Conservation (phyloP, 2,797 vertebrate species). For the Sebastes itinus region DNA sequence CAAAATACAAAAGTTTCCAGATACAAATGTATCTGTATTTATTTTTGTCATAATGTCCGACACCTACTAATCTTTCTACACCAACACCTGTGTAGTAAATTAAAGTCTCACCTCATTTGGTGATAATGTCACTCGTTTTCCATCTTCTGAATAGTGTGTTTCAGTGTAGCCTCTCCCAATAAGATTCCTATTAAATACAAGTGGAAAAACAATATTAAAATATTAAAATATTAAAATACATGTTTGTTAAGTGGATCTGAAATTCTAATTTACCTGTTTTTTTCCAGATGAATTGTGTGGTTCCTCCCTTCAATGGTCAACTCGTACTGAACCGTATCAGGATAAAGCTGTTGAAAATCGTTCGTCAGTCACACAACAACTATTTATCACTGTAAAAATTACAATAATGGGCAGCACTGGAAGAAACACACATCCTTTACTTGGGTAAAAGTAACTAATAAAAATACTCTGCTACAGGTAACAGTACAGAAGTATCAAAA, state of each 20-base stretch:
- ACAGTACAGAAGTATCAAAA: too few species aligned
- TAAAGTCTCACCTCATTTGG: slow-evolving; percentile 74
- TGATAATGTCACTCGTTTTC: slow-evolving; percentile 76
- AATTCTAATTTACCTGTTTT: slow-evolving; percentile 82
- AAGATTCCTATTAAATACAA: slow-evolving; percentile 78
- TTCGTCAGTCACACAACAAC: neutral
- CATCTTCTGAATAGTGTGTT: slow-evolving; percentile 81
- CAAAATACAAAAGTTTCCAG: neutral
- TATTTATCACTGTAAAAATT: neutral
- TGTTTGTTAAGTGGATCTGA: neutral
- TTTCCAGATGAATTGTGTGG: slow-evolving; percentile 84
- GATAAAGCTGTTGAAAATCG: slow-evolving; percentile 71
- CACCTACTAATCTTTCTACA: neutral
- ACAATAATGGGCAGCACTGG: neutral
- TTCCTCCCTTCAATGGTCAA: slow-evolving; percentile 78
- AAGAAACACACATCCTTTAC: neutral
- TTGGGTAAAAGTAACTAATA: neutral
- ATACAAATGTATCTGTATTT: neutral
- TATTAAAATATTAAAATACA: neutral
- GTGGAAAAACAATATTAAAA: neutral
- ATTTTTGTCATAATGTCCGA: neutral
- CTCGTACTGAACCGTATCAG: slow-evolving; percentile 80
- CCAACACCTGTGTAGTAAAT: neutral
- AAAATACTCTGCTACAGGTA: neutral
- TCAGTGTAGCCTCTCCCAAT: slow-evolving; percentile 84